Conservation (phyloP, 2,113 vertebrate genomes). For the Bos javanicus region DNA sequence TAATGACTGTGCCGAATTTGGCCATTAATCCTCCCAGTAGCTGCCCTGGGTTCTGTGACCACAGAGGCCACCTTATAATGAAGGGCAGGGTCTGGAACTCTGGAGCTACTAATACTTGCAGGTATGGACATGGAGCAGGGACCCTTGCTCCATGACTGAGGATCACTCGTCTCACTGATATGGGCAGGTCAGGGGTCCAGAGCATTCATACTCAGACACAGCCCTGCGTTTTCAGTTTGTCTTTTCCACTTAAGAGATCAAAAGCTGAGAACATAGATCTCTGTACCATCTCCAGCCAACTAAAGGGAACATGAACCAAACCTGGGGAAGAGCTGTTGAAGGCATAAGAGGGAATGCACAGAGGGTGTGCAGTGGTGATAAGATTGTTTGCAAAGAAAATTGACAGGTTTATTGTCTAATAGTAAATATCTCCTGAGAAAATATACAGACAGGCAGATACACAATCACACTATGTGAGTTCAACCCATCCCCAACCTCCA, state of each 20-base stretch:
- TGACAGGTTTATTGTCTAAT: background rate
- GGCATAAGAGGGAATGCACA: background rate
- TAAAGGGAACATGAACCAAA: background rate
- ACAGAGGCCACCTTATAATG: background rate
- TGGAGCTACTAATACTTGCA: background rate
- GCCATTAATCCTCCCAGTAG: background rate
- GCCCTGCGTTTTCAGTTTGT: background rate
- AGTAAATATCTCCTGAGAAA: background rate
- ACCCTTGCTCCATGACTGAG: background rate
- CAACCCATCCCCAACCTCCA: background rate
- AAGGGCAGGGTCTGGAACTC: background rate
- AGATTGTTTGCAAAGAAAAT: background rate
- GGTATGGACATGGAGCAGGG: background rate
- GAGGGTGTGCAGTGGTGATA: background rate
- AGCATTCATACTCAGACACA: background rate
- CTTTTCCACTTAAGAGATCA: background rate
- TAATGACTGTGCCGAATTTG: accelerated
- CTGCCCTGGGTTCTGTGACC: background rate
- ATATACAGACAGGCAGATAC: background rate
- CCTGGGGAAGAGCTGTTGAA: background rate
- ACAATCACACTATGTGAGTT: background rate
- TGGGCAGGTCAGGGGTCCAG: background rate
- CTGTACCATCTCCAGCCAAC: background rate
- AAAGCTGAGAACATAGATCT: background rate
- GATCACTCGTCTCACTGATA: background rate